Evolutionary conservation across 2,888 invertebrate species (phyloP).

Genomic region (Cantharis lateralis): DNA sequence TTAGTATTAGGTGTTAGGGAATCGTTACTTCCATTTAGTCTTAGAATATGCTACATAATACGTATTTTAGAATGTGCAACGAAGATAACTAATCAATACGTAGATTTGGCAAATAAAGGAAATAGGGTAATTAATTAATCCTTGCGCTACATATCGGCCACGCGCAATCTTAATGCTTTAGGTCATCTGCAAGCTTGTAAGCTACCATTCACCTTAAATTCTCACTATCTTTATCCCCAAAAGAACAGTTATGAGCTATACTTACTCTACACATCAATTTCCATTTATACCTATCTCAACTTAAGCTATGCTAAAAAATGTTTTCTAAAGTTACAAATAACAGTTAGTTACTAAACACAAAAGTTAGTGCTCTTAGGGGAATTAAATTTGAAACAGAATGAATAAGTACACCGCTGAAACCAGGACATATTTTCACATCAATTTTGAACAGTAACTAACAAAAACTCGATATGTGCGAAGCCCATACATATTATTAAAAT

Average conservation of each 20-base stretch:
- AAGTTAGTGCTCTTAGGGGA: neutral
- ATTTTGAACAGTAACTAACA: neutral
- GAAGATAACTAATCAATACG: constrained; percentile 13
- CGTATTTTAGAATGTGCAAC: constrained; percentile 6
- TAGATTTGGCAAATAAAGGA: constrained; percentile 15
- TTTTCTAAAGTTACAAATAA: constrained; percentile 3
- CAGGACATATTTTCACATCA: neutral
- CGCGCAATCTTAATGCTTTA: constrained; percentile 46
- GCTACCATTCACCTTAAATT: constrained; percentile 28
- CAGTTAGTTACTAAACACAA: constrained; percentile 3
- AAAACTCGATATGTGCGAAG: neutral
- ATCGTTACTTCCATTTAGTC: neutral
- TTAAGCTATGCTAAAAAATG: constrained; percentile 9
- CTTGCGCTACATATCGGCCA: constrained; percentile 38
- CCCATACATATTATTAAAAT: neutral
- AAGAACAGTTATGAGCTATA: constrained; percentile 26
- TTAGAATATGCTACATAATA: neutral
- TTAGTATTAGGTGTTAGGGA: neutral
- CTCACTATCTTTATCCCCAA: constrained; percentile 24
- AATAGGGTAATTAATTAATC: constrained; percentile 34
- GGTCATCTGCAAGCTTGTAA: constrained; percentile 28
- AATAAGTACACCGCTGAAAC: neutral
- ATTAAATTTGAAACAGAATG: constrained; percentile 2
- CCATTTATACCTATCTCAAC: constrained; percentile 13
- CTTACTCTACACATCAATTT: constrained; percentile 24